These are phyloP conservation scores for Catocala sponsa DNA, from an alignment of 2,888 invertebrate genomes.

Conservation along the genomic window DNA sequence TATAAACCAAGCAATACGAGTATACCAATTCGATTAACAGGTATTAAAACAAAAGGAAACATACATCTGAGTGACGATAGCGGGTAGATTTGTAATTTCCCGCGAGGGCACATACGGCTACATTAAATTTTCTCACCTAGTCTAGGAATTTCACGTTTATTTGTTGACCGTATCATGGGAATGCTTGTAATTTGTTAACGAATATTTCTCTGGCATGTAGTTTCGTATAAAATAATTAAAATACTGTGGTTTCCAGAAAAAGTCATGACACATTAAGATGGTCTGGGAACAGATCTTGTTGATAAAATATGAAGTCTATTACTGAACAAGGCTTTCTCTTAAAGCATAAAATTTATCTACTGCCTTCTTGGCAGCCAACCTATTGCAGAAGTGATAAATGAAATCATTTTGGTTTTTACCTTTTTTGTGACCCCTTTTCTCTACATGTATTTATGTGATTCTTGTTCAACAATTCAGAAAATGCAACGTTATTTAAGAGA, in stretches of 20 bases:
- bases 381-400: no score
- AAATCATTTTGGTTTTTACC: no score
- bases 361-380: no score
- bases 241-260: neutral
- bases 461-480: no score
- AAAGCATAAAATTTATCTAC: no score
- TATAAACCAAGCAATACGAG: constrained; percentile 1
- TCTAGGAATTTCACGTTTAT: constrained; percentile 25
- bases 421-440: no score
- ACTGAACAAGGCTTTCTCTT: no score
- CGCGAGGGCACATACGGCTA: constrained; percentile 39
- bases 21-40: constrained; percentile 36
- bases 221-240: neutral
- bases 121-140: constrained; percentile 54
- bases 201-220: neutral
- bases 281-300: no score
- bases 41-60: constrained; percentile 45
- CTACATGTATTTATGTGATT: no score
- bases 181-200: constrained; percentile 17
- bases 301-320: no score
- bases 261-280: no score
- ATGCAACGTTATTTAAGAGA: no score
- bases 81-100: constrained; percentile 60
- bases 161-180: constrained; percentile 17
- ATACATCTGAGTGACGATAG: constrained; percentile 39